A percentile compares a stretch with the other conserved stretches of the same genome.
These are phyloP conservation scores for Gallinago solitaria DNA, from an alignment of 2,797 vertebrate genomes.

Conservation along the genomic window DNA sequence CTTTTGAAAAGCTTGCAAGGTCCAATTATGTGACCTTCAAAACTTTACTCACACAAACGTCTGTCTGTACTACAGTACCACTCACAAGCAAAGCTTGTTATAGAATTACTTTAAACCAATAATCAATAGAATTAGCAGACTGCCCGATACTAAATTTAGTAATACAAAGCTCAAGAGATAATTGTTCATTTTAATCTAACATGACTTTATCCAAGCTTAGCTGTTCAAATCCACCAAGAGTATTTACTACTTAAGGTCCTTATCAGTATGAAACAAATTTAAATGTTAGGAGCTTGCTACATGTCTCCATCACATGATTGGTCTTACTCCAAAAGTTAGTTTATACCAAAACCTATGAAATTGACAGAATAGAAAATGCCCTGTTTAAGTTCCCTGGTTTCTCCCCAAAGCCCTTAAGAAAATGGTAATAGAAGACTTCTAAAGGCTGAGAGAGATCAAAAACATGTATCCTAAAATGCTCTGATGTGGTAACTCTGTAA, in stretches of 20 bases:
- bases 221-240: conserved; percentile 49
- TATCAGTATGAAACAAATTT: background rate
- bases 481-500: background rate
- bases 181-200: conserved; percentile 57
- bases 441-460: background rate
- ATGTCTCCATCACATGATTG: background rate
- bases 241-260: conserved; percentile 42
- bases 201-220: conserved; percentile 68
- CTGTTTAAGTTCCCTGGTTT: background rate
- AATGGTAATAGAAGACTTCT: background rate
- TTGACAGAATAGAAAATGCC: background rate
- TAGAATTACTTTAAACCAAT: conserved; percentile 62
- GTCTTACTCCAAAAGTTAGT: background rate
- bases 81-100: conserved; percentile 52
- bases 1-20: background rate
- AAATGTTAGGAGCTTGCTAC: background rate
- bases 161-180: conserved; percentile 24
- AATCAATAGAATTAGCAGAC: conserved; percentile 30
- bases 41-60: background rate
- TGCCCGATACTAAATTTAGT: conserved; percentile 54
- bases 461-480: background rate
- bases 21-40: conserved; percentile 35
- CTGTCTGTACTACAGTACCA: background rate
- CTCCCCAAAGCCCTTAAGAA: background rate
- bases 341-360: background rate